Evolutionary conservation across 2,113 vertebrate species (phyloP), one percentile per base, ranked within the genome.

Genomic region (Chloebia gouldiae): DNA sequence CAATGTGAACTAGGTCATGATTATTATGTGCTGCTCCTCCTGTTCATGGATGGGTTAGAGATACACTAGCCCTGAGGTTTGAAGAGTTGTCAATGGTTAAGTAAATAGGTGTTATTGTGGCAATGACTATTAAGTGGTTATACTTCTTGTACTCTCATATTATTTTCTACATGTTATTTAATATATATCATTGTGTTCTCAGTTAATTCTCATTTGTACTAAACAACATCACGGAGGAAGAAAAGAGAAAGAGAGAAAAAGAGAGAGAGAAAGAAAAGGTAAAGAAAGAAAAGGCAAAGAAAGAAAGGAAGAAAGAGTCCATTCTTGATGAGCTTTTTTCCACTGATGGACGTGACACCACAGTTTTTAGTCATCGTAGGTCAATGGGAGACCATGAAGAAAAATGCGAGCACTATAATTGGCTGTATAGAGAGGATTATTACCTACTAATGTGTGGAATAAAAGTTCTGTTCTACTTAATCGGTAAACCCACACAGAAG

Each of bases 231-330:
- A 42, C 37, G 8, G 42, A 66, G 20, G 5, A 16, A 9, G 17
- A 6, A 33, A 42, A 40, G 25, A 30, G 8, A 11, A 13, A 17
- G 11, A 30, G 19, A 27, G 15, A 44, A 11, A 28, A 1, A 20
- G 3, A 16, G 4, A 27, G 2, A 10, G 7, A 19, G 9, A 35
- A 19, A n/a, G 5, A 4, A 11, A 40, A 14, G 19, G 10, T 15
- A 30, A 17, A 18, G 5, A 33, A 24, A 28, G 15, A 42, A 39
- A n/a, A n/a, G n/a, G n/a, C n/a, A n/a, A 17, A 35, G 2, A 22
- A 18, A 57, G 13, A 6, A 13, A 16, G 2, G 6, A 15, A 17
- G 3, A 27, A 25, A 30, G 12, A n/a, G 12, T 42, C 25, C 2
- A 40, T 72, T 71, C 21, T 42, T 64, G 16, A 53, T 70, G 27